Base-by-base conservation (phyloP, 1,140 invertebrate species). In the Lasioglossum albipes region DNA sequence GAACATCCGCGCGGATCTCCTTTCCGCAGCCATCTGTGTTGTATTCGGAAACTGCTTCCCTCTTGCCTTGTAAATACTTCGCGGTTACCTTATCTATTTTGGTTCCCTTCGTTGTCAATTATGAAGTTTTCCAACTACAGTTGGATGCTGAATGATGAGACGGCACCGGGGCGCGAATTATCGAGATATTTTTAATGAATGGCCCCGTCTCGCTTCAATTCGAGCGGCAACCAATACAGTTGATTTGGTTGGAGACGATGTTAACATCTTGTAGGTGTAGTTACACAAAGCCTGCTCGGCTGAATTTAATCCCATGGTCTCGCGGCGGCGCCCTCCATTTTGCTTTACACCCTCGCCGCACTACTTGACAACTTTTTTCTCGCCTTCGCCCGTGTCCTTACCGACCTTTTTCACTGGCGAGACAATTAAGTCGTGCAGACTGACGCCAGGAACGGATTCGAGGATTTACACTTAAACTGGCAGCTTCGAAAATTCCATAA, bases 151-250 rank as follows among this genome's bases (percentile, higher is more conserved):
- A 16, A 18, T 16, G 52, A 54, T 16, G 16, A 61, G 6, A 7
- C 7, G 31, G 18, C 27, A 7, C 16, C 0, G n/a, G 7, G n/a
- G 18, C 45, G n/a, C 36, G 57, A 12, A n/a, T 49, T 57, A 74
- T 82, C 80, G 69, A 72, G 80, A 83, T 69, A 70, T 80, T 78
- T 80, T 80, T 75, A 83, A 83, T 83, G 71, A 83, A 72, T 66
- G 61, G 22, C 36, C 45, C 45, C 18, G 16, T 31, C 31, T 36
- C 59, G 69, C 41, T 36, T 80, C 77, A 36, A 75, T 70, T 75
- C 1, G 65, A 54, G 13, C 16, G 49, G 10, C 5, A 22, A 42
- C 9, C 65, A 45, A 57, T 7, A 54, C 70, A 75, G 81, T 80
- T 59, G 77, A 83, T 83, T 52, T 49, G 20, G 27, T 13, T 36